A percentile compares a stretch with the other conserved stretches of the same genome.
phyloP scores from a whole-genome alignment of 1,140 invertebrate genomes.

The Rhyzopertha dominica region DNA sequence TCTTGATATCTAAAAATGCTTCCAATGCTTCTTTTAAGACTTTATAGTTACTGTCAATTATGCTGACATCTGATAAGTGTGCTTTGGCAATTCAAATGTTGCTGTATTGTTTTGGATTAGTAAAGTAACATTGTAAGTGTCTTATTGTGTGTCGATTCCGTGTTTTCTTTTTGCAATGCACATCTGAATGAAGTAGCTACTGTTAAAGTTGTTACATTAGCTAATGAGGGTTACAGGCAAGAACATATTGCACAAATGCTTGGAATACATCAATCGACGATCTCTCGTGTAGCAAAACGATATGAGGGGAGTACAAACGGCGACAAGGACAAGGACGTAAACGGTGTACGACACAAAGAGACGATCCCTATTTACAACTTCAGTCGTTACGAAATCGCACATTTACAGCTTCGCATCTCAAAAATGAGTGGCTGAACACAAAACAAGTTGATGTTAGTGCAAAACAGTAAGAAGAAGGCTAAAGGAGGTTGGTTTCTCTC shows the following conservation, averaged over 20 bases:
- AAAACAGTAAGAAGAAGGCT: conserved; percentile 11
- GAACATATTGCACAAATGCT: conserved; percentile 12
- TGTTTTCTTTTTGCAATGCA: no score
- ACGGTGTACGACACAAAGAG: conserved; percentile 18
- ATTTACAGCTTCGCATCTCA: conserved; percentile 5
- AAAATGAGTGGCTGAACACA: conserved; percentile 14
- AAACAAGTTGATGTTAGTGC: conserved; percentile 13
- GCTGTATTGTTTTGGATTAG: no score
- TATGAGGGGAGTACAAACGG: conserved; percentile 16
- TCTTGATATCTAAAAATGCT: no score
- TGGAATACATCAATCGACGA: conserved; percentile 13
- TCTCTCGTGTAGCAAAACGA: conserved; percentile 14
- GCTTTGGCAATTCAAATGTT: no score
- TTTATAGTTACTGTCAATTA: no score
- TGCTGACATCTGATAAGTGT: no score
- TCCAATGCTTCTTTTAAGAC: no score
- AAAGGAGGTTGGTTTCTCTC: conserved; percentile 13
- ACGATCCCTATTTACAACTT: conserved; percentile 16
- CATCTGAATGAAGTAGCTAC: no score
- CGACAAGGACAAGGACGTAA: conserved; percentile 13
- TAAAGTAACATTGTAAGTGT: no score
- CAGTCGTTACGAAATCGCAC: conserved; percentile 9
- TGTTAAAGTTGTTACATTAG: conserved; percentile 9
- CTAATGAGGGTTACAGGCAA: conserved; percentile 10
- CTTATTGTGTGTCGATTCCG: no score